A percentile compares a stretch with the other conserved stretches of the same genome.
These are phyloP conservation scores for Diabrotica virgifera DNA, from an alignment of 1,140 invertebrate species.

Conservation along the genomic window DNA sequence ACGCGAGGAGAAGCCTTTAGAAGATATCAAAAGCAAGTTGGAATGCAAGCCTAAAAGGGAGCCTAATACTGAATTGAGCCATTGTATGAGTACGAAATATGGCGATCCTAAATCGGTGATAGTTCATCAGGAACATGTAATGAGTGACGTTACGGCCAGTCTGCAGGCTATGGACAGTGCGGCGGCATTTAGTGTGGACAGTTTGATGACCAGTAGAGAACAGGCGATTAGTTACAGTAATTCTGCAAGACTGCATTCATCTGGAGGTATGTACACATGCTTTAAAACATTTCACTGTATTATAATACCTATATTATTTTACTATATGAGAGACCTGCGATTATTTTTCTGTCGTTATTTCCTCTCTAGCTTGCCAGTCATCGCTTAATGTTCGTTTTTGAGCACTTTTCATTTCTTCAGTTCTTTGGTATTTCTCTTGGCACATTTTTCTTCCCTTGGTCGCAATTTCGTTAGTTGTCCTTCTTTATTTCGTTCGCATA, in stretches of 20 bases:
- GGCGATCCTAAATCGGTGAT: slow-evolving; percentile 46
- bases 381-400: too few species aligned
- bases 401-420: too few species aligned
- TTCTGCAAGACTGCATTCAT: slow-evolving; percentile 52
- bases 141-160: slow-evolving; percentile 48
- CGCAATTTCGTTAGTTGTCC: too few species aligned
- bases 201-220: slow-evolving; percentile 50
- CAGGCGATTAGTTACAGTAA: slow-evolving; percentile 48
- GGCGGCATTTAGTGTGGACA: slow-evolving; percentile 55
- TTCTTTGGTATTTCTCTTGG: too few species aligned
- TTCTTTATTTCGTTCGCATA: too few species aligned
- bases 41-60: slow-evolving; percentile 64
- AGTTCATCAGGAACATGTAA: slow-evolving; percentile 52
- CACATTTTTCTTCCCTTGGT: too few species aligned
- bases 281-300: too few species aligned
- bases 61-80: slow-evolving; percentile 55
- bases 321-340: too few species aligned
- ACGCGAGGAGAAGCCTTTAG: slow-evolving; percentile 54
- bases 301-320: too few species aligned
- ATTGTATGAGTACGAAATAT: slow-evolving; percentile 45
- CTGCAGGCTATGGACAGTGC: slow-evolving; percentile 50
- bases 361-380: too few species aligned
- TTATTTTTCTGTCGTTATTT: too few species aligned
- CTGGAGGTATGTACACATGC: slow-evolving; percentile 38
- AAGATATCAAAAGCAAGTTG: slow-evolving; percentile 49